A percentile compares a stretch with the other conserved stretches of the same genome.
Evolutionary conservation across 2,113 vertebrate genomes (phyloP).

Genomic region (Phalacrocorax aristotelis): DNA sequence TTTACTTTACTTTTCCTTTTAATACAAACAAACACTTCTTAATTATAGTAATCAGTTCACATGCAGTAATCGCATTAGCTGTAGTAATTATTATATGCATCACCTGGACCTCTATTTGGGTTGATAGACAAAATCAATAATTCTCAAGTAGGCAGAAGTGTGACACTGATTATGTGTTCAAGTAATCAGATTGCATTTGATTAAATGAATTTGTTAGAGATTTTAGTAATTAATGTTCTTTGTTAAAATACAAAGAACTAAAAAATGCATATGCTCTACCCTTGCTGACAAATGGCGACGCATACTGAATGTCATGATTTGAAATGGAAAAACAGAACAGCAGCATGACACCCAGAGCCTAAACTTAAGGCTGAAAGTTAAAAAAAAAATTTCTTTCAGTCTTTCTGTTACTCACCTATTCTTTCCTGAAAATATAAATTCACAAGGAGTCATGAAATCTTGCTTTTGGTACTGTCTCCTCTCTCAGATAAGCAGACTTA

Average conservation of each 20-base stretch:
- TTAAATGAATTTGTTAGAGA: constrained; percentile 61
- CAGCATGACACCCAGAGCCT: not conserved
- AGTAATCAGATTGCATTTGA: constrained; percentile 64
- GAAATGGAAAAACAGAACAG: not conserved
- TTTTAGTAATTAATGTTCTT: constrained; percentile 53
- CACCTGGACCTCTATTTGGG: constrained; percentile 65
- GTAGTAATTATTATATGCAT: constrained; percentile 71
- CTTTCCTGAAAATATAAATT: not conserved
- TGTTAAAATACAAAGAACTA: constrained; percentile 28
- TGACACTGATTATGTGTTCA: constrained; percentile 65
- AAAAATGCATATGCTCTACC: not conserved
- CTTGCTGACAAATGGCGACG: not conserved
- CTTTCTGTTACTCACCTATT: not conserved
- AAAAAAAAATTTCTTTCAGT: not conserved
- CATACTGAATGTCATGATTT: not conserved
- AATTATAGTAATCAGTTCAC: constrained; percentile 73
- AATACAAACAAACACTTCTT: constrained; percentile 48
- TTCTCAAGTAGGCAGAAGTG: constrained; percentile 65
- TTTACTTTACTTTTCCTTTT: constrained; percentile 53
- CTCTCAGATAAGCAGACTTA: not conserved
- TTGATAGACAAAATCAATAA: constrained; percentile 71
- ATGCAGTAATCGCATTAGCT: constrained; percentile 66
- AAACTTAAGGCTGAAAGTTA: not conserved
- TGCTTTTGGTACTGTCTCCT: not conserved
- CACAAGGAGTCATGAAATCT: not conserved